Percentiles rank a stretch among this genome's conserved stretches.
Evolutionary conservation across 2,888 invertebrate species (phyloP).

Genomic region (Odontocolon sp.): DNA sequence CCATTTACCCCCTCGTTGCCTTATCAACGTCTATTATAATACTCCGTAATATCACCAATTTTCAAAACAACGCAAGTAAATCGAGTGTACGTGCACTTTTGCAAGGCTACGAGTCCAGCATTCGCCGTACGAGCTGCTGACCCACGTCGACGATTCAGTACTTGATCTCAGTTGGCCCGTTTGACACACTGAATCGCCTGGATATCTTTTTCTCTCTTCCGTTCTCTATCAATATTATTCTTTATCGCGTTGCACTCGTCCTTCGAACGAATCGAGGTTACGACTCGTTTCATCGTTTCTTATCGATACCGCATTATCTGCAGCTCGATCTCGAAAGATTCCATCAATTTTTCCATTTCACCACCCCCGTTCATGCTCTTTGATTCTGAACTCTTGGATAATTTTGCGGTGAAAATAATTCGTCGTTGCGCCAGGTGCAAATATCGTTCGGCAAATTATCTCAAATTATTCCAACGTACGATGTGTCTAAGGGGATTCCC

Average conservation of each 20-base stretch:
- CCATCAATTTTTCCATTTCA: neutral
- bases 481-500: neutral
- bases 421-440: conserved; percentile 17
- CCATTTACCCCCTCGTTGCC: neutral
- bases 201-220: conserved; percentile 3
- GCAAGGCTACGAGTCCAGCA: conserved; percentile 6
- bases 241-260: neutral
- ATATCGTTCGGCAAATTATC: conserved; percentile 36
- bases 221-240: neutral
- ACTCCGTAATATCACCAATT: neutral
- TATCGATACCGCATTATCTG: neutral
- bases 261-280: neutral
- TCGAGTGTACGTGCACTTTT: neutral
- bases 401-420: neutral
- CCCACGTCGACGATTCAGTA: neutral
- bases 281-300: neutral
- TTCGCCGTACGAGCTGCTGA: neutral
- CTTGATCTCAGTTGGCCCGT: conserved; percentile 29
- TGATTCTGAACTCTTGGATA: neutral
- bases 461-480: conserved; percentile 39
- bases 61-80: neutral
- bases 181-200: conserved; percentile 10
- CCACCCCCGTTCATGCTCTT: neutral
- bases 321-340: too few species aligned
- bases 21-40: neutral